A percentile compares a stretch with the other conserved stretches of the same genome.
These are phyloP conservation scores for Phylloscopus trochilus DNA, from an alignment of 2,113 vertebrate species.

Conservation along the genomic window DNA sequence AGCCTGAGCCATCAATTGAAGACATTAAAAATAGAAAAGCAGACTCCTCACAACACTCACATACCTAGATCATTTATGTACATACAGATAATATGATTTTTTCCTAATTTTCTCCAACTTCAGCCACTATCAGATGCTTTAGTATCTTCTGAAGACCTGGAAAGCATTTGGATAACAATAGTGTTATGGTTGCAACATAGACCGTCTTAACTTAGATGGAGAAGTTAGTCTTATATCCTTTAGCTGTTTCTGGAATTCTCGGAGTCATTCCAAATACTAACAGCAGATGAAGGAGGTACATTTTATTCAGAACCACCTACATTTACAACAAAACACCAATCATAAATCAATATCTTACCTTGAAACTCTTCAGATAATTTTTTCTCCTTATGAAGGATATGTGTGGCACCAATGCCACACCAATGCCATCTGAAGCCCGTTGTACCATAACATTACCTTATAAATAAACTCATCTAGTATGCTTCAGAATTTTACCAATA, in stretches of 20 bases:
- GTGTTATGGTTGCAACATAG: neutral
- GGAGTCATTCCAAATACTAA: neutral
- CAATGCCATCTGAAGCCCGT: neutral
- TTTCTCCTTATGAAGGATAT: neutral
- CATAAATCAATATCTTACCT: neutral
- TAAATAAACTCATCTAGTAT: neutral
- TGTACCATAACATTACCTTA: neutral
- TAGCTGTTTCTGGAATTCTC: neutral
- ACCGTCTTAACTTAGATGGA: neutral
- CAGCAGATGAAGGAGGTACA: neutral
- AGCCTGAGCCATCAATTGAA: neutral
- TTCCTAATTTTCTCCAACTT: neutral
- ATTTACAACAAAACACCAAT: neutral
- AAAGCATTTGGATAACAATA: neutral
- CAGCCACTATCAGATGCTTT: neutral
- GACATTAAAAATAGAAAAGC: neutral
- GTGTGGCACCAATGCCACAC: neutral
- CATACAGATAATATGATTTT: neutral
- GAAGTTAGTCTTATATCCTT: neutral
- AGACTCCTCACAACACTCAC: neutral
- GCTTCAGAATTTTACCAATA: neutral
- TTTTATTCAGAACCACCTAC: neutral
- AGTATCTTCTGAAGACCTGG: neutral
- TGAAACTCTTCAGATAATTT: neutral
- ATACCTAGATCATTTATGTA: neutral